A percentile compares a stretch with the other conserved stretches of the same genome.
Evolutionary conservation across 2,797 vertebrate species (phyloP).

Genomic region (Mormyrus proboscirostris): DNA sequence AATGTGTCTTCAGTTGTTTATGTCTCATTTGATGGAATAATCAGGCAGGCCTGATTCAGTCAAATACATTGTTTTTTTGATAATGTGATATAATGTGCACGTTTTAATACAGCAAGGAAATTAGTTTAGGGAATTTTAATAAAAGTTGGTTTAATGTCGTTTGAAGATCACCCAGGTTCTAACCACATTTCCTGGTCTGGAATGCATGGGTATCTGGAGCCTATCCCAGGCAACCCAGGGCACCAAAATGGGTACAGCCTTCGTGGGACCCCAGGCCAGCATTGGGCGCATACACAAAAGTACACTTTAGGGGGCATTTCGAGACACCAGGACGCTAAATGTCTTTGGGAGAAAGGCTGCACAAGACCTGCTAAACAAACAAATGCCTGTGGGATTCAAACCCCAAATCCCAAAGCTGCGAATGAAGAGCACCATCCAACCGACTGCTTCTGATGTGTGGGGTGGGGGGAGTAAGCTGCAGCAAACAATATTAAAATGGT

Average conservation of each 20-base stretch:
- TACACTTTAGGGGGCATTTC: background rate
- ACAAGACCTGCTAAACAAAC: background rate
- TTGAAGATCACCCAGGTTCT: background rate
- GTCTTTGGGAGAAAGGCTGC: background rate
- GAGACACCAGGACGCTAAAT: background rate
- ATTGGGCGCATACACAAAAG: background rate
- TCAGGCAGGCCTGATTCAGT: background rate
- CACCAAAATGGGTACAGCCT: background rate
- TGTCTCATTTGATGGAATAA: background rate
- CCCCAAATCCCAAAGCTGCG: background rate
- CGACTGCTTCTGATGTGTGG: background rate
- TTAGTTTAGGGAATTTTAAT: background rate
- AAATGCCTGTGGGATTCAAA: background rate
- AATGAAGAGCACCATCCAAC: background rate
- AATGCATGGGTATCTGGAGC: background rate
- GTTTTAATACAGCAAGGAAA: background rate
- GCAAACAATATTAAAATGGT: background rate
- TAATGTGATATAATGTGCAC: background rate
- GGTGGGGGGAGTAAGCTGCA: background rate
- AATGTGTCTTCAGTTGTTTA: slow-evolving; percentile 2
- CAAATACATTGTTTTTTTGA: background rate
- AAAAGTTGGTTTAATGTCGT: background rate
- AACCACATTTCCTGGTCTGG: background rate
- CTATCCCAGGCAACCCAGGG: background rate
- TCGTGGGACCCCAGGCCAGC: background rate